Evolutionary conservation across 2,113 vertebrate species (phyloP).

Genomic region (Brevimyrus niger): DNA sequence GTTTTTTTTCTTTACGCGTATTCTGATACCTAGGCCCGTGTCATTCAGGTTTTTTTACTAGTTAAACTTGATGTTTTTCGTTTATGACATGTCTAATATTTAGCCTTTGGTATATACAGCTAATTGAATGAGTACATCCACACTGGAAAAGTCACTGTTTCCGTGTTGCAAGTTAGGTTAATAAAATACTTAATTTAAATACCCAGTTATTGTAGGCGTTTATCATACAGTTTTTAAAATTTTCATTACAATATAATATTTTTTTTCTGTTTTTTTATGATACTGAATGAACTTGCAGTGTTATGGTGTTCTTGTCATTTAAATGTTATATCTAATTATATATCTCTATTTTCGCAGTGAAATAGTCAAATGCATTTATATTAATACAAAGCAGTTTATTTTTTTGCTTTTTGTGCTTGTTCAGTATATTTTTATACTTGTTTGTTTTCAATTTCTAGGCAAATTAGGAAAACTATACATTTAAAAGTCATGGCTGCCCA

Average conservation of each 20-base stretch:
- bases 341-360: background rate
- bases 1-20: background rate
- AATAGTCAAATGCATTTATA: background rate
- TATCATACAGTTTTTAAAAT: background rate
- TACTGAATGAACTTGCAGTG: background rate
- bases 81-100: background rate
- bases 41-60: background rate
- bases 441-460: background rate
- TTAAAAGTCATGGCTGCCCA: conserved; percentile 70
- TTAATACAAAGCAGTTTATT: background rate
- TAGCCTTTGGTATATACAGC: background rate
- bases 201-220: background rate
- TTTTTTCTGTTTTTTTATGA: background rate
- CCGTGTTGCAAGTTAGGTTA: background rate
- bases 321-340: background rate
- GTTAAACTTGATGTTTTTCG: background rate
- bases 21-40: background rate
- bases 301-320: background rate
- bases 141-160: background rate
- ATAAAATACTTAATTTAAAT: background rate
- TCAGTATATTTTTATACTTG: background rate
- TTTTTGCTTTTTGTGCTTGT: background rate
- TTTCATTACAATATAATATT: background rate
- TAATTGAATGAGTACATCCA: background rate
- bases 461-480: background rate